Base-by-base conservation (phyloP, 2,113 vertebrate species). In the Percopsis transmontana region DNA sequence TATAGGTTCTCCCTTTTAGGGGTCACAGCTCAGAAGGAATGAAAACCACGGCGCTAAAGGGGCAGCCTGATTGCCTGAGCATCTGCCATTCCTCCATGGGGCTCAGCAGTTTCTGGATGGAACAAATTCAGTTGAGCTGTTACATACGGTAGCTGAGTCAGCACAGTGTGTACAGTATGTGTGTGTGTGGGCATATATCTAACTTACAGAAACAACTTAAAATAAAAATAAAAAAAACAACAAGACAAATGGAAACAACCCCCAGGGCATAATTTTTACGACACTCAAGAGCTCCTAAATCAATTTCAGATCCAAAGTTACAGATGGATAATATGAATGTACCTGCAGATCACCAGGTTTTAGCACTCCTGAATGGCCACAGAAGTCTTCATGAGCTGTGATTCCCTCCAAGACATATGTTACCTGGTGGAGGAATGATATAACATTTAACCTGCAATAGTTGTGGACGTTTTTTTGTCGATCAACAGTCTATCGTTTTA, bases 191-290 rank as follows among this genome's bases (percentile, higher is more conserved):
- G 58, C 52, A 39, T 45, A 21, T 11, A 24, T 27, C 41, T 42
- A 48, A 65, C 56, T 80, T 74, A n/a, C n/a, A n/a, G n/a, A n/a
- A 61, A 76, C 67, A 65, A 53, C 52, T 52, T 69, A 51, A 45
- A 79, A 79, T 78, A 81, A 48, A 72, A 58, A 83, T n/a, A n/a
- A n/a, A n/a, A n/a, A n/a, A n/a, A n/a, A n/a, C n/a, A n/a, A n/a
- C n/a, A n/a, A n/a, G n/a, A n/a, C n/a, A n/a, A n/a, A n/a, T n/a
- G 78, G 76, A 85, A 83, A 82, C 69, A 70, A 66, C 58, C 82
- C 67, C 63, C 53, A 79, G 76, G 80, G 66, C 75, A 68, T 80
- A 12, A 77, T 66, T 66, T 79, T 59, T n/a, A n/a, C n/a, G n/a
- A n/a, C n/a, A n/a, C n/a, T n/a, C n/a, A n/a, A n/a, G n/a, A n/a